Evolutionary conservation across 1,140 invertebrate species (phyloP).

Genomic region (Nymphalis io): DNA sequence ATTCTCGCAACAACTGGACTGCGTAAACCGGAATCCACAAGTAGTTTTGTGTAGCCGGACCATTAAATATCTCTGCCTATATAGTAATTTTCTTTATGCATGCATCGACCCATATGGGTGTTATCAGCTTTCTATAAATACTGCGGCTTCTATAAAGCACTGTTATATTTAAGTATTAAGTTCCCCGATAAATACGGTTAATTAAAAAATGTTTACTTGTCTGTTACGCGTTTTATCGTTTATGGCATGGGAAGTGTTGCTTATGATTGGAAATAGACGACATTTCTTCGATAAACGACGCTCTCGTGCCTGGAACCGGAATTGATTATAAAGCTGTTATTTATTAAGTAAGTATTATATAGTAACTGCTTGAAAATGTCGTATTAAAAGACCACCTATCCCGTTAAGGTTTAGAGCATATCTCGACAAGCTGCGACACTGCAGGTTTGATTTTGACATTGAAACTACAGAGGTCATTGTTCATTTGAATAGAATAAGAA

Average conservation of each 20-base stretch:
- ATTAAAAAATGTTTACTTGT: slow-evolving; percentile 27
- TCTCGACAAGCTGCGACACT: no score
- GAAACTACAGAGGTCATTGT: no score
- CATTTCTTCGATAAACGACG: background rate
- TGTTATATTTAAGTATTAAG: slow-evolving; percentile 29
- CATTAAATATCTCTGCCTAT: slow-evolving; percentile 3
- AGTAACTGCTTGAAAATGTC: no score
- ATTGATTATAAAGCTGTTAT: no score
- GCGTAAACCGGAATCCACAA: background rate
- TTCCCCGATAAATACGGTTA: slow-evolving; percentile 12
- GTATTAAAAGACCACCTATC: no score
- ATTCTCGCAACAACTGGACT: background rate
- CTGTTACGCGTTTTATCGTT: background rate
- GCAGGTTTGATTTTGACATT: no score
- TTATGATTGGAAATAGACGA: background rate
- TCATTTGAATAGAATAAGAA: no score
- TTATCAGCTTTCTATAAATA: slow-evolving; percentile 37
- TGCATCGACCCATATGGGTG: slow-evolving; percentile 17
- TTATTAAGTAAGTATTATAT: no score
- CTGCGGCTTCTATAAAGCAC: slow-evolving; percentile 21
- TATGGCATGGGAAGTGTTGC: slow-evolving; percentile 2
- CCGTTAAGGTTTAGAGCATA: no score
- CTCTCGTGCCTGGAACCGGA: no score
- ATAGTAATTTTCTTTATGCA: slow-evolving; percentile 4
- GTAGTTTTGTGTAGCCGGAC: background rate